Evolutionary conservation across 2,888 invertebrate species (phyloP).

Genomic region (Mayetiola destructor): DNA sequence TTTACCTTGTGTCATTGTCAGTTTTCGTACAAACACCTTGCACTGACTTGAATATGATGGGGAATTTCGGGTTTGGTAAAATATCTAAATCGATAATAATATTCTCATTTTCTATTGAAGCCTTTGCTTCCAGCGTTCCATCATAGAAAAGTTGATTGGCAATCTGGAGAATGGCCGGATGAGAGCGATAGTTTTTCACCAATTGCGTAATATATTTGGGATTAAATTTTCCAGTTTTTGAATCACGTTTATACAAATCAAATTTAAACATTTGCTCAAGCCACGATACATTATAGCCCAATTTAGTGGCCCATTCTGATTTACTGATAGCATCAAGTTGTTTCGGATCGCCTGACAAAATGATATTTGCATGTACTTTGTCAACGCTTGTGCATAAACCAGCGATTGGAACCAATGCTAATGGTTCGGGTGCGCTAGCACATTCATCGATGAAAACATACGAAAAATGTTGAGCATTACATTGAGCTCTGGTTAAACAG

Average conservation of each 20-base stretch:
- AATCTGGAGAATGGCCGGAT: slow-evolving; percentile 46
- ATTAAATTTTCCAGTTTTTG: slow-evolving; percentile 32
- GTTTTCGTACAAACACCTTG: background rate
- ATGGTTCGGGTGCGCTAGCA: slow-evolving; percentile 57
- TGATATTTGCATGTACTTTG: slow-evolving; percentile 27
- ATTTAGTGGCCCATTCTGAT: slow-evolving; percentile 24
- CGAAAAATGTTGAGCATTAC: slow-evolving; percentile 34
- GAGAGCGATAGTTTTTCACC: slow-evolving; percentile 58
- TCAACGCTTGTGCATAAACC: slow-evolving; percentile 16
- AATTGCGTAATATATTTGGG: slow-evolving; percentile 55
- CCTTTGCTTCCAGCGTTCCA: slow-evolving; percentile 39
- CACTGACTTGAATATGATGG: slow-evolving; percentile 7
- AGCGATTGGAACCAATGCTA: slow-evolving; percentile 40
- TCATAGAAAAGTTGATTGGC: slow-evolving; percentile 62
- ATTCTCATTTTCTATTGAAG: background rate
- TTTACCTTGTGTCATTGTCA: background rate
- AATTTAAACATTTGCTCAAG: background rate
- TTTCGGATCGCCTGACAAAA: slow-evolving; percentile 58
- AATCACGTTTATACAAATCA: slow-evolving; percentile 27
- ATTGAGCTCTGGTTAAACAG: slow-evolving; percentile 21
- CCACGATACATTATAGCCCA: slow-evolving; percentile 29
- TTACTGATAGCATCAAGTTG: slow-evolving; percentile 52
- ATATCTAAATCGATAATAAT: background rate
- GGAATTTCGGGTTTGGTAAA: background rate
- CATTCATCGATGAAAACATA: slow-evolving; percentile 66